Base-by-base conservation (phyloP, 2,113 vertebrate genomes). In the Brachypodius melanocephalos region DNA sequence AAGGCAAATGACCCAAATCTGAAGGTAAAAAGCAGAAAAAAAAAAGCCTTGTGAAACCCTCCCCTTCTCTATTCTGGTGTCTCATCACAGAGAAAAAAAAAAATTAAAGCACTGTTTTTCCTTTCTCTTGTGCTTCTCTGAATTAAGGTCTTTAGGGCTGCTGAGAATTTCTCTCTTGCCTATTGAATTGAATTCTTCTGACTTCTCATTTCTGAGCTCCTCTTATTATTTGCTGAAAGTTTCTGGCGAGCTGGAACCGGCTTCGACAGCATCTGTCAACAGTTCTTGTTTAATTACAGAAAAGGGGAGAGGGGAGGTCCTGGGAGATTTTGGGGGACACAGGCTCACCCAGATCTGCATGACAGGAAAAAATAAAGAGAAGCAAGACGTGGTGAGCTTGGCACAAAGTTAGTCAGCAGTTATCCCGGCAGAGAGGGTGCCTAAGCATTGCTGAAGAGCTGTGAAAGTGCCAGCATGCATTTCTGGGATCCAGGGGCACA, bases 251-350 rank as follows among this genome's bases (percentile, higher is more conserved):
- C n/a, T 94, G 91, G 71, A 91, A 74, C 65, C 16, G 52, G n/a
- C 43, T 89, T 83, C 14, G 8, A 94, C 85, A 94, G 74, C 55
- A 84, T 85, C 93, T 95, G 83, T 94, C 86, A 89, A 92, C 26
- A 2, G 54, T 26, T 86, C 74, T 46, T 69, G 61, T 90, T 95
- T 96, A 97, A 95, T 95, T 95, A 95, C 66, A 92, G 52, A 43
- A 62, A 38, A 72, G 8, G 36, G 29, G 40, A 85, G 76, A 88
- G 67, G 73, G 38, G 85, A 93, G 54, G 85, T 74, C 87, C 91
- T 92, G 77, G 43, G 92, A 97, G 92, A 93, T 25, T 81, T 15
- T 67, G 36, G 71, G 74, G 40, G 72, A 91, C 61, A 54, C 14
- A 43, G n/a, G 32, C 73, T 95, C 92, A 92, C 79, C 79, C 54